These are phyloP conservation scores for Poecilus cupreus DNA, from an alignment of 2,888 invertebrate genomes.

Conservation along the genomic window DNA sequence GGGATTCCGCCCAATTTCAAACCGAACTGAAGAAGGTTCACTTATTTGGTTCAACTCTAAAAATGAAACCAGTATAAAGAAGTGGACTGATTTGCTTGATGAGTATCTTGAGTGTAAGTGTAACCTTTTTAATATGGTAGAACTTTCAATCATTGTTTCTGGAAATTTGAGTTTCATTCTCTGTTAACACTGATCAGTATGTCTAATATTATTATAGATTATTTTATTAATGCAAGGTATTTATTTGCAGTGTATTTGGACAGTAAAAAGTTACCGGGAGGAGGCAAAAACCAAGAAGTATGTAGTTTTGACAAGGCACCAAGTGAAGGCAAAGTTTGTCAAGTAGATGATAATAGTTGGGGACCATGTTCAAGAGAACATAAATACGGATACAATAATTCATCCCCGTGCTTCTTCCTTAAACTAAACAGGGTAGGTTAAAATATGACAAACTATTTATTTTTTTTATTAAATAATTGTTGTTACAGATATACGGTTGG, in stretches of 20 bases:
- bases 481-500: conserved; percentile 83
- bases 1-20: conserved; percentile 79
- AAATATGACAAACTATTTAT: background rate
- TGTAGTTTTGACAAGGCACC: conserved; percentile 75
- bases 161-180: no score
- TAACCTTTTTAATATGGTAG: no score
- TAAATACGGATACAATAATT: conserved; percentile 81
- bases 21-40: conserved; percentile 76
- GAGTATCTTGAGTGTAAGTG: conserved; percentile 77
- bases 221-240: no score
- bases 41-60: conserved; percentile 77
- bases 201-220: no score
- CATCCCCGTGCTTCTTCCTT: conserved; percentile 88
- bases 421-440: conserved; percentile 86
- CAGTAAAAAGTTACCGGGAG: conserved; percentile 68
- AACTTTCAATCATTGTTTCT: no score
- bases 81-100: conserved; percentile 76
- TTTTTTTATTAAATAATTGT: conserved; percentile 62
- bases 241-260: conserved; percentile 70
- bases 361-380: conserved; percentile 74
- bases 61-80: conserved; percentile 73
- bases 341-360: conserved; percentile 72
- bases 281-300: conserved; percentile 74
- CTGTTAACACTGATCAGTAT: no score
- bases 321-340: conserved; percentile 75